phyloP scores from a whole-genome alignment of 1,140 invertebrate species.

The Dysdera silvatica region DNA sequence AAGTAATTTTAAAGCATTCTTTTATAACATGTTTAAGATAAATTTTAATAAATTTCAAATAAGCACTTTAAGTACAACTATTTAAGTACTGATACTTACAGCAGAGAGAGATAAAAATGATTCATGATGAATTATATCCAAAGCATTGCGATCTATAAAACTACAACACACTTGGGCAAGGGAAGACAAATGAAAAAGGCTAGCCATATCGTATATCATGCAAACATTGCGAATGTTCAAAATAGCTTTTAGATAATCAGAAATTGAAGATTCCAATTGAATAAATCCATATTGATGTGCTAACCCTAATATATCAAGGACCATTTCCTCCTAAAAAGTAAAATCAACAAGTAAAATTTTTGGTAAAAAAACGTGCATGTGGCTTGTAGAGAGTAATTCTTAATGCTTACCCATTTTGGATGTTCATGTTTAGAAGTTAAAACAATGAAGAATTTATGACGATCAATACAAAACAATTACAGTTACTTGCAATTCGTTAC shows the following conservation, averaged over 20 bases:
- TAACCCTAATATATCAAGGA: constrained; percentile 77
- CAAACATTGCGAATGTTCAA: constrained; percentile 83
- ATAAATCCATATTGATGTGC: constrained; percentile 92
- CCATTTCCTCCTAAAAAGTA: constrained; percentile 61
- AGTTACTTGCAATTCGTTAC: no score
- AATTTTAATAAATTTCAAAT: not conserved
- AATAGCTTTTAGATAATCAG: constrained; percentile 82
- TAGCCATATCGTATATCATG: constrained; percentile 82
- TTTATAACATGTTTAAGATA: no score
- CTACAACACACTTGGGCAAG: constrained; percentile 55
- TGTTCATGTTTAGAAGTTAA: no score
- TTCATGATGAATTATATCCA: constrained; percentile 71
- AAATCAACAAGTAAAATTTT: no score
- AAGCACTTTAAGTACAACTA: not conserved
- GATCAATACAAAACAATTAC: no score
- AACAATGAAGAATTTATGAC: no score
- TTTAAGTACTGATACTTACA: constrained; percentile 48
- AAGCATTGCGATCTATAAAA: constrained; percentile 83
- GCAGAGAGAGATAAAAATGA: constrained; percentile 75
- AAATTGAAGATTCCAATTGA: constrained; percentile 82
- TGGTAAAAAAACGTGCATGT: no score
- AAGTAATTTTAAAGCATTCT: constrained; percentile 18
- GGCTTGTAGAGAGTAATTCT: no score
- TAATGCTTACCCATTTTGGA: no score
- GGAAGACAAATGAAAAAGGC: constrained; percentile 58